Evolutionary conservation across 2,888 invertebrate genomes (phyloP).

Genomic region (Pristionchus mayeri): DNA sequence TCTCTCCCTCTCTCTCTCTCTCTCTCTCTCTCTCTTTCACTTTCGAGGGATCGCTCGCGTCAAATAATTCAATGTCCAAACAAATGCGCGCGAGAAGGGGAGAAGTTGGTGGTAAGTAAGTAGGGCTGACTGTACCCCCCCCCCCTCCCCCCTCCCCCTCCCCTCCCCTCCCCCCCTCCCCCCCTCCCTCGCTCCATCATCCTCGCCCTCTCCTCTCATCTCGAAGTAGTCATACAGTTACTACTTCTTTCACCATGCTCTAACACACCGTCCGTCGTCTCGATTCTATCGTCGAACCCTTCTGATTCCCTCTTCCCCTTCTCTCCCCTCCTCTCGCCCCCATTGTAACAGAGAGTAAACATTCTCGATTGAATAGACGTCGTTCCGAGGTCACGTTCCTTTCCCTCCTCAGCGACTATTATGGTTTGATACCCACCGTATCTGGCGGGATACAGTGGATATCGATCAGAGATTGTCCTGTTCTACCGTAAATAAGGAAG

Average conservation of each 20-base stretch:
- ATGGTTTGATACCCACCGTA: background rate
- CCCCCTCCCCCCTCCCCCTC: too few relatives aligned
- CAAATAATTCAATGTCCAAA: conserved; percentile 30
- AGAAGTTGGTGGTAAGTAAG: background rate
- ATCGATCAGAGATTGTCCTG: too few relatives aligned
- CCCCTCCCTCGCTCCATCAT: background rate
- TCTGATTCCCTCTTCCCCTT: background rate
- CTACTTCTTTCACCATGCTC: background rate
- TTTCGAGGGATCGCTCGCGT: too few relatives aligned
- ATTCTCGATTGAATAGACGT: conserved; percentile 33
- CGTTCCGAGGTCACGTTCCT: background rate
- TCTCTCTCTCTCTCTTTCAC: background rate
- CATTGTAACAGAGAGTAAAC: conserved; percentile 38
- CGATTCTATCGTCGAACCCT: background rate
- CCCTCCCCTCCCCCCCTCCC: background rate
- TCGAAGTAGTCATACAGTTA: background rate
- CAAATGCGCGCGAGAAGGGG: background rate
- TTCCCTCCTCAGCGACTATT: background rate
- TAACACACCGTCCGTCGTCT: background rate
- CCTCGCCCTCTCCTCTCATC: background rate
- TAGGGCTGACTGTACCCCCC: background rate
- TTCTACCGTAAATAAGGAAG: too few relatives aligned
- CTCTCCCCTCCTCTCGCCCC: background rate
- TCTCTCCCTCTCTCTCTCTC: background rate
- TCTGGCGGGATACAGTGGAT: background rate